Conservation (phyloP, 2,113 vertebrate species). For the Lepus timidus region DNA sequence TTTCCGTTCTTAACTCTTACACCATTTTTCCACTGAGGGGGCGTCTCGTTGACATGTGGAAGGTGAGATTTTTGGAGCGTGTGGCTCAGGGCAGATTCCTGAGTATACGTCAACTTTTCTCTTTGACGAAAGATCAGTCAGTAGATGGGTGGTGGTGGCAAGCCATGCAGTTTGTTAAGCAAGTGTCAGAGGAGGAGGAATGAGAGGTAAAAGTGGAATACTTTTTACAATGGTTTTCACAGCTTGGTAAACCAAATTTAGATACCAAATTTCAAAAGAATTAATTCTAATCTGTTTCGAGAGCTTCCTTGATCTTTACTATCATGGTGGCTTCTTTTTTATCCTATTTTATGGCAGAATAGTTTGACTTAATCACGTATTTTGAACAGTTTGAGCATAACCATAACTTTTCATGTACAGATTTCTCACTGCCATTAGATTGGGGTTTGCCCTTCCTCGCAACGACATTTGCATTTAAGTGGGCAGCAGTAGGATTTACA, state of each 20-base stretch:
- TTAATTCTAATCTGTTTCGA: not conserved
- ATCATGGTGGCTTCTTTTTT: not conserved
- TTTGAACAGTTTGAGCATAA: not conserved
- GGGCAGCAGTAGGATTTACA: not conserved
- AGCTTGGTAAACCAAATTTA: not conserved
- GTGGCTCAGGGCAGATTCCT: not conserved
- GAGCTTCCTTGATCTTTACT: slow-evolving; percentile 40
- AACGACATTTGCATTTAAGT: slow-evolving; percentile 32
- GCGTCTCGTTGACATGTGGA: not conserved
- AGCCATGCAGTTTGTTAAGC: not conserved
- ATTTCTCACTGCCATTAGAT: not conserved
- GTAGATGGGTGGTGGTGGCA: not conserved
- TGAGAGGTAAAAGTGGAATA: not conserved
- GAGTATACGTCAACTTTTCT: not conserved
- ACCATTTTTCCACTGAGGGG: not conserved
- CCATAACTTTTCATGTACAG: not conserved
- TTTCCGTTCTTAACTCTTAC: not conserved
- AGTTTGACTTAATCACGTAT: slow-evolving; percentile 10
- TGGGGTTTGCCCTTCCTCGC: not conserved
- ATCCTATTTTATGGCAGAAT: not conserved
- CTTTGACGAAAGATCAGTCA: not conserved
- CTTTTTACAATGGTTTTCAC: slow-evolving; percentile 15
- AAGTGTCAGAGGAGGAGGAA: not conserved
- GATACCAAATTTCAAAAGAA: slow-evolving; percentile 10
- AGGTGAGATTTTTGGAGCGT: not conserved